Conservation (phyloP, 2,113 vertebrate genomes). For the Neolamprologus sp. region DNA sequence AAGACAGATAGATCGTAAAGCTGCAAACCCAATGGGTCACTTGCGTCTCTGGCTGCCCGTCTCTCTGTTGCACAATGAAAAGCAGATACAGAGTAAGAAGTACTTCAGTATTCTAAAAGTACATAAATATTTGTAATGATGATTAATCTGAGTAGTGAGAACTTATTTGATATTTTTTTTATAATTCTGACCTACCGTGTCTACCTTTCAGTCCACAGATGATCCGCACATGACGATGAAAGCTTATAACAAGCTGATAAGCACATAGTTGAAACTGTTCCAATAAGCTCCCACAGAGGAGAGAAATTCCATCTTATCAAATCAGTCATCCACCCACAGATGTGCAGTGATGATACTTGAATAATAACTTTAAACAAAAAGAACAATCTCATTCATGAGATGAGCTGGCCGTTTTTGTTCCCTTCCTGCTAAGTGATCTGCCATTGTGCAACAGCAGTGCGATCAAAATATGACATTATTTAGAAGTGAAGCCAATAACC, state of each 20-base stretch:
- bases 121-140: background rate
- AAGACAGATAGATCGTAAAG: background rate
- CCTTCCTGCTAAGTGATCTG: slow-evolving; percentile 28
- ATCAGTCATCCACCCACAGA: slow-evolving; percentile 29
- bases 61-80: background rate
- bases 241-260: slow-evolving; percentile 41
- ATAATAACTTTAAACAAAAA: slow-evolving; percentile 53
- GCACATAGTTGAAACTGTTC: slow-evolving; percentile 27
- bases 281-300: slow-evolving; percentile 14
- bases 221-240: background rate
- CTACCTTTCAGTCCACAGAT: slow-evolving; percentile 9
- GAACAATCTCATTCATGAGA: slow-evolving; percentile 15
- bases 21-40: background rate
- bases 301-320: slow-evolving; percentile 41
- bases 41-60: background rate
- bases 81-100: background rate
- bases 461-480: slow-evolving; percentile 45
- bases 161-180: background rate
- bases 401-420: background rate
- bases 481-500: slow-evolving; percentile 54
- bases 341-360: slow-evolving; percentile 40
- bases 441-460: slow-evolving; percentile 19
- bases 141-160: background rate
- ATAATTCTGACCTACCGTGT: background rate
- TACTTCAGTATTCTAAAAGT: background rate